Conservation (phyloP, 1,140 invertebrate genomes). For the Coenobita brevimanus region DNA sequence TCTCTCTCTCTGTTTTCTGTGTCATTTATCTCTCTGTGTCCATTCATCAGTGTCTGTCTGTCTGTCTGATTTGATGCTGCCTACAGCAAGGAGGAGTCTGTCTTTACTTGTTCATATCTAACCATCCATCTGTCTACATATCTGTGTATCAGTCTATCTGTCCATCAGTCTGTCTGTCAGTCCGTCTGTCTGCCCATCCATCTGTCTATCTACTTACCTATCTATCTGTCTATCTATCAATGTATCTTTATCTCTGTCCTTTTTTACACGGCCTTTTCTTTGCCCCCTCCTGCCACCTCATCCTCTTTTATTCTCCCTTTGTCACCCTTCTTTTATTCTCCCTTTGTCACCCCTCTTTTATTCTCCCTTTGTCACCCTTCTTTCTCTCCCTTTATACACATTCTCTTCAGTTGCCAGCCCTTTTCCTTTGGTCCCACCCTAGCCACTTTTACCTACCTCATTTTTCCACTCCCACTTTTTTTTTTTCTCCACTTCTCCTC, state of each 20-base stretch:
- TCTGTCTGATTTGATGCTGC: not conserved
- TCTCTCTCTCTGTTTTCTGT: not conserved
- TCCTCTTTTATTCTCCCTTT: not conserved
- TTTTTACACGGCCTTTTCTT: not conserved
- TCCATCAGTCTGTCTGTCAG: no score
- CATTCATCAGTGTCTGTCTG: not conserved
- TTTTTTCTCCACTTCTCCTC: not conserved
- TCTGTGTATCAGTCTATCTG: no score
- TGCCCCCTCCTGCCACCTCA: no score
- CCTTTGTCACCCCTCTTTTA: not conserved
- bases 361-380: constrained; percentile 10
- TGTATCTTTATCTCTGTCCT: no score
- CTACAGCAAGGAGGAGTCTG: not conserved
- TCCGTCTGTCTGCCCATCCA: no score
- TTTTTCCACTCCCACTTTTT: not conserved
- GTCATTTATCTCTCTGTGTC: not conserved
- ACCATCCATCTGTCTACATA: no score
- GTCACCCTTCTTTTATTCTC: not conserved
- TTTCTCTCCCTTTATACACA: not conserved
- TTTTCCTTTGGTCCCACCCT: not conserved
- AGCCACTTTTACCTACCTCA: not conserved
- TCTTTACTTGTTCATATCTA: no score
- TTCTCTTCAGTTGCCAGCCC: not conserved
- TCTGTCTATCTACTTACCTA: no score
- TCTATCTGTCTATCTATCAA: no score